Conservation (phyloP, 1,140 invertebrate species). For the Metopolophium dirhodum region DNA sequence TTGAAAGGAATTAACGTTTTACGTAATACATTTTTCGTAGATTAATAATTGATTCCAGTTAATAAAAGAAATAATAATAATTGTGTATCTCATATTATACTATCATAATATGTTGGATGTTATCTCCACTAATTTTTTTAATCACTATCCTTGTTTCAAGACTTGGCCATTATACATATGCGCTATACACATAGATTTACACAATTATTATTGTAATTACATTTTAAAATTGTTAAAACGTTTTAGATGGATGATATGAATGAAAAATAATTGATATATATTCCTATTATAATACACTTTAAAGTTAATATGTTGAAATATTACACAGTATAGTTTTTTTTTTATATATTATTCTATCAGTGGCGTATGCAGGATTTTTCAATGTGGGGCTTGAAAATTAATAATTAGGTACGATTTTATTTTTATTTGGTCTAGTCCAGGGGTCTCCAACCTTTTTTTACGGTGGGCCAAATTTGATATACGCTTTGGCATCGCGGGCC, state of each 20-base stretch:
- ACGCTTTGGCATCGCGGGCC: no score
- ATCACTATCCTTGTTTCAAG: not conserved
- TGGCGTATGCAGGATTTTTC: no score
- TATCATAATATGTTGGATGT: not conserved
- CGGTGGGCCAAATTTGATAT: no score
- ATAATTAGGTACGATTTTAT: no score
- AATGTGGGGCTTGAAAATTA: no score
- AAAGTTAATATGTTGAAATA: not conserved
- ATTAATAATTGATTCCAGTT: not conserved
- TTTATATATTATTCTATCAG: not conserved
- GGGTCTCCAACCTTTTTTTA: no score
- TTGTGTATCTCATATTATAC: not conserved
- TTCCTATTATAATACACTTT: not conserved
- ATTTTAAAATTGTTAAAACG: constrained; percentile 1
- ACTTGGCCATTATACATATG: not conserved
- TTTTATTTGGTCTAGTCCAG: no score
- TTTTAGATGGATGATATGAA: not conserved
- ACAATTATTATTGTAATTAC: no score
- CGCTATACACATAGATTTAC: not conserved
- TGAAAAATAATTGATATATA: not conserved
- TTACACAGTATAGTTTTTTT: not conserved
- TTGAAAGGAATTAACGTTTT: not conserved
- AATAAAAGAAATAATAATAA: not conserved
- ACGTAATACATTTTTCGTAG: not conserved
- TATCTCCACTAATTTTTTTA: not conserved